Conservation (phyloP, 2,113 vertebrate genomes). For the Paradoxurus hermaphroditus region DNA sequence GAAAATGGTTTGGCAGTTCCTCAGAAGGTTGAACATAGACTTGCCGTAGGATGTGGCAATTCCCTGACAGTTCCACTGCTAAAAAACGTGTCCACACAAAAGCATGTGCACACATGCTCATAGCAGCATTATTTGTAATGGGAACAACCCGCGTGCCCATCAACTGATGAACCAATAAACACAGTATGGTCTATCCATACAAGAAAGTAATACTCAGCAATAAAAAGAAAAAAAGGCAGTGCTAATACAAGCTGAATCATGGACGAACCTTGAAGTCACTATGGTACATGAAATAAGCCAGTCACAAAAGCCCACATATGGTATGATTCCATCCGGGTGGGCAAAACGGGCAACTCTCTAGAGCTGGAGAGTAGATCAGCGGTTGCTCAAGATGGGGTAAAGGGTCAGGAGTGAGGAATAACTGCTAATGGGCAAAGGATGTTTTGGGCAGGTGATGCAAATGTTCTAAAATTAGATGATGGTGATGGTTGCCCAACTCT, state of each 20-base stretch:
- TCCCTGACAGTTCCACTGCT: not conserved
- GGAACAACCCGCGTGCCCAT: not conserved
- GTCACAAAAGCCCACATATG: not conserved
- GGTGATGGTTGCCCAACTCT: not conserved
- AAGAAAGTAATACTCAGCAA: not conserved
- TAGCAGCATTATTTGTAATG: not conserved
- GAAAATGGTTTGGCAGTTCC: not conserved
- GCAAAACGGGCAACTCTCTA: not conserved
- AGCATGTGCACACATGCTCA: not conserved
- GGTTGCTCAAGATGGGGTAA: not conserved
- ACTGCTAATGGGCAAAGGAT: no score
- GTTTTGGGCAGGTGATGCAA: not conserved
- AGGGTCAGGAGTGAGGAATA: not conserved
- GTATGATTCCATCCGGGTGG: not conserved
- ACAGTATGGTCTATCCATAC: not conserved
- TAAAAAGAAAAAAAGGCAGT: not conserved
- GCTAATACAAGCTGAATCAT: not conserved
- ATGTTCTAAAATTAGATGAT: not conserved
- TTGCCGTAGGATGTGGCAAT: not conserved
- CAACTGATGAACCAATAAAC: not conserved
- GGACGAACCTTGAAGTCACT: not conserved
- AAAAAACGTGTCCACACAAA: not conserved
- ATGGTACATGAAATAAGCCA: not conserved
- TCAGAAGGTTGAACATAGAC: not conserved
- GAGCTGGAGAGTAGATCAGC: not conserved